Evolutionary conservation across 2,797 vertebrate genomes (phyloP).

Genomic region (Tamandua tetradactyla): DNA sequence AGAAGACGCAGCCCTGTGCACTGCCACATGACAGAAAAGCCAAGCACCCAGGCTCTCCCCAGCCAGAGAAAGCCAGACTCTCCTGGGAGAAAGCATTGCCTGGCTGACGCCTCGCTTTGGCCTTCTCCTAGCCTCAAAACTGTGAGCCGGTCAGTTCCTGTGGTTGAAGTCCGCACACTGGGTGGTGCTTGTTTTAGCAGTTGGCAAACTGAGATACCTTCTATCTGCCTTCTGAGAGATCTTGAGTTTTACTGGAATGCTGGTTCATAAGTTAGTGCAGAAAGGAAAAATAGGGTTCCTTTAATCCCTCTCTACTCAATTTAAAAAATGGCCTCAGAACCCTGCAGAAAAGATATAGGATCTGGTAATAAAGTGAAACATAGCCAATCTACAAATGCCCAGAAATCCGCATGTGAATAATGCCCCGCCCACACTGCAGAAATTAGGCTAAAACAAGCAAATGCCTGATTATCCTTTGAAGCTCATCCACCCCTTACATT

Average conservation of each 20-base stretch:
- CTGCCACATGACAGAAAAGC: too few species aligned
- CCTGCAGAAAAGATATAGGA: neutral
- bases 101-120: too few species aligned
- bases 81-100: too few species aligned
- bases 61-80: too few species aligned
- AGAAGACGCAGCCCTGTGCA: too few species aligned
- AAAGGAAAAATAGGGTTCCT: neutral
- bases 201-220: too few species aligned
- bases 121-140: too few species aligned
- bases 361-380: neutral
- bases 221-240: neutral
- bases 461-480: neutral
- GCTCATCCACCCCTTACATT: neutral
- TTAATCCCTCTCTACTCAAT: neutral
- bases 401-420: neutral
- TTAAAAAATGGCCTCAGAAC: neutral
- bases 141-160: too few species aligned
- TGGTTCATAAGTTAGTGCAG: slow-evolving; percentile 30
- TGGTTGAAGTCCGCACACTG: too few species aligned
- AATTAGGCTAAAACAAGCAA: slow-evolving; percentile 37
- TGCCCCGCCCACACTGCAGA: neutral
- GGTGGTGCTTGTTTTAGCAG: too few species aligned
- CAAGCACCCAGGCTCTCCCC: too few species aligned
- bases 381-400: neutral
- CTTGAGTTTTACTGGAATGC: neutral